Evolutionary conservation across 2,888 invertebrate genomes (phyloP), one percentile per base, ranked within the genome.

Genomic region (Margaritifera margaritifera): DNA sequence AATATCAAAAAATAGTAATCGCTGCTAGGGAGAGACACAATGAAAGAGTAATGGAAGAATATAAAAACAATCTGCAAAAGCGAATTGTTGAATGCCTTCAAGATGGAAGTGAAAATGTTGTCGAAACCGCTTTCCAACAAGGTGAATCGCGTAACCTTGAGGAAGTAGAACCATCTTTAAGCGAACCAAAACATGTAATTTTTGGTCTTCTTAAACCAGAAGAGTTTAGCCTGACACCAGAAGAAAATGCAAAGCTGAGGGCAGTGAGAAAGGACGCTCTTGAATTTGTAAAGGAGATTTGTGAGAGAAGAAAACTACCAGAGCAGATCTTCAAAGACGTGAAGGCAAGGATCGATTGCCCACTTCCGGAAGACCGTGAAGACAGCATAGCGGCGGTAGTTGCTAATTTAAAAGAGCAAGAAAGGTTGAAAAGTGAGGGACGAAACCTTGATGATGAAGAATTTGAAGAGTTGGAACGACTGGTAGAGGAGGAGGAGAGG

Each of bases 401-500:
- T n/a, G 24, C 19, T 42, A n/a, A 18, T 55, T 24, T 22, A 20
- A n/a, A 20, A 50, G 50, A 50, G 19, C 18, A 56, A 51, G 50
- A 50, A 64, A 31, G 22, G 3, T 20, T 15, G n/a, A 24, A 19
- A 42, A 51, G n/a, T 22, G 50, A 59, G n/a, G 4, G 20, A 52
- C n/a, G 31, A n/a, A 62, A 62, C 24, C 22, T 22, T 19, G 19
- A 31, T 22, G 50, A 50, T 31, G 50, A 67, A 51, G 51, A 70
- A 4, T 51, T 62, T n/a, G 59, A 53, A 18, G 25, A 70, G 31
- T 65, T 74, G 50, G 24, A 58, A 19, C n/a, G 52, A 8, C 24
- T 74, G 8, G 65, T 74, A 18, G 22, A 59, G 19, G 68, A 74
- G 62, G 57, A 74, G 31, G 55, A 62, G 6, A 58, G 70, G 3